A percentile compares a stretch with the other conserved stretches of the same genome.
phyloP scores from a whole-genome alignment of 2,888 invertebrate genomes.

The Cinara cedri region DNA sequence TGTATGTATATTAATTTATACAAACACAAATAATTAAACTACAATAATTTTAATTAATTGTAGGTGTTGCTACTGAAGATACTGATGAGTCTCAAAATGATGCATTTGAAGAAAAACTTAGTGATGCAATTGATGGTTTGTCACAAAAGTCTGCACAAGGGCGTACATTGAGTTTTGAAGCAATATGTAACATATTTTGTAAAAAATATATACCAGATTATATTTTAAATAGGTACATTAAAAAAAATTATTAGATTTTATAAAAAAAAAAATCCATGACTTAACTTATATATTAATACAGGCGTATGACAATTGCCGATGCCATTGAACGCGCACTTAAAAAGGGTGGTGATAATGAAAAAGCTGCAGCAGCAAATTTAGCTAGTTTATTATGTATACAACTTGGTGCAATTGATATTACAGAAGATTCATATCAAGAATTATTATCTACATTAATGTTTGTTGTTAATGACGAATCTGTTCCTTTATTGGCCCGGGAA shows the following conservation, averaged over 20 bases:
- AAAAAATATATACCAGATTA: slow-evolving; percentile 80
- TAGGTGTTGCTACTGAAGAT: slow-evolving; percentile 61
- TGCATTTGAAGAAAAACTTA: slow-evolving; percentile 83
- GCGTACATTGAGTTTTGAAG: slow-evolving; percentile 74
- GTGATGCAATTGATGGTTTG: slow-evolving; percentile 84
- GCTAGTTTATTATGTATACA: slow-evolving; percentile 84
- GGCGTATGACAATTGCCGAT: slow-evolving; percentile 79
- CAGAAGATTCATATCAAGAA: slow-evolving; percentile 74
- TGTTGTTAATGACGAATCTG: slow-evolving; percentile 76
- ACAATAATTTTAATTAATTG: not conserved
- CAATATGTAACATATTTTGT: slow-evolving; percentile 76
- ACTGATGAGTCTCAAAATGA: slow-evolving; percentile 72
- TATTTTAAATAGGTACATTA: slow-evolving; percentile 72
- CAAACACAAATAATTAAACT: not conserved
- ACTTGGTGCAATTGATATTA: slow-evolving; percentile 71
- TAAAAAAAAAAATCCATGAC: not conserved
- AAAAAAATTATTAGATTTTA: not conserved
- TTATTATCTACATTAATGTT: slow-evolving; percentile 76
- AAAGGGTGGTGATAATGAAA: slow-evolving; percentile 83
- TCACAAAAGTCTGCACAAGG: slow-evolving; percentile 88
- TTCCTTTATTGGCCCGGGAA: slow-evolving; percentile 76
- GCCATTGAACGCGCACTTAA: slow-evolving; percentile 80
- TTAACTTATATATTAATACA: slow-evolving; percentile 59
- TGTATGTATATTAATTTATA: not conserved
- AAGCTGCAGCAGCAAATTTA: slow-evolving; percentile 79